phyloP scores from a whole-genome alignment of 2,113 vertebrate genomes.

The Sapajus apella region DNA sequence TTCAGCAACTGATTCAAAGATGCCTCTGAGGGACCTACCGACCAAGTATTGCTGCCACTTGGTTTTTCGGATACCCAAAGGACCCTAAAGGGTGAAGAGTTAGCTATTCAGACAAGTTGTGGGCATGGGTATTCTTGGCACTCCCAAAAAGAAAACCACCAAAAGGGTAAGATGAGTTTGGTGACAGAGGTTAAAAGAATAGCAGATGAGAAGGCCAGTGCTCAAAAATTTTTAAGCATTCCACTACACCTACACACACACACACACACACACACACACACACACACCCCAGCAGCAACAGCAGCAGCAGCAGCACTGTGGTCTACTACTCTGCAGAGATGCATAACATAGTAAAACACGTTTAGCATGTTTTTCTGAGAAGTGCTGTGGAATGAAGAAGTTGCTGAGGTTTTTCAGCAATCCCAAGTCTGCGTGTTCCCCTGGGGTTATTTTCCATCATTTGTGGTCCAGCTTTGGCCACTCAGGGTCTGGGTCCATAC shows the following conservation, averaged over 20 bases:
- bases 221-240: neutral
- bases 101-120: conserved; percentile 11
- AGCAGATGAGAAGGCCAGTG: neutral
- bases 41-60: neutral
- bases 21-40: neutral
- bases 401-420: neutral
- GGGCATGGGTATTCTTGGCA: neutral
- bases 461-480: neutral
- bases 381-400: neutral
- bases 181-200: neutral
- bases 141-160: neutral
- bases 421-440: neutral
- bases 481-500: neutral
- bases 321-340: neutral
- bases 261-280: neutral
- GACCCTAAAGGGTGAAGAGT: neutral
- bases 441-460: neutral
- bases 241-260: too few species aligned
- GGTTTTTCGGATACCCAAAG: neutral
- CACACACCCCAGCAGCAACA: neutral
- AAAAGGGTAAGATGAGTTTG: neutral
- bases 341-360: neutral
- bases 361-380: neutral
- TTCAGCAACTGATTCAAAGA: neutral
- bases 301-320: neutral